Evolutionary conservation across 2,888 invertebrate genomes (phyloP).

Genomic region (Trichopoda pennipes): DNA sequence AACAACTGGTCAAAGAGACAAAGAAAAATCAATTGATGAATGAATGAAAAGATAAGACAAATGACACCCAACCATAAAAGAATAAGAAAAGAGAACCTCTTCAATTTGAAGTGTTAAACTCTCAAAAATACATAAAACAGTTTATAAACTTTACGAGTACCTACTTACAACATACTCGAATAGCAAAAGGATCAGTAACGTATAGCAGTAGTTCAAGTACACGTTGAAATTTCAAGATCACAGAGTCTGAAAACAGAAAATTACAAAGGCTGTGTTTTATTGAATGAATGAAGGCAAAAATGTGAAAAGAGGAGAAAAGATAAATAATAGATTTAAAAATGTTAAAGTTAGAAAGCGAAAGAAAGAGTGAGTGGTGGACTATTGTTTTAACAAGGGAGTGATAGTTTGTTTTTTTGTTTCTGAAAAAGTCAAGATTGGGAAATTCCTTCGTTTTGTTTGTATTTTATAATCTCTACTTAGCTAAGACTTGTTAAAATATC

Average conservation of each 20-base stretch:
- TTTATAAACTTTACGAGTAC: constrained; percentile 10
- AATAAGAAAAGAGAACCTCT: constrained; percentile 66
- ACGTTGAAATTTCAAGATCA: constrained; percentile 15
- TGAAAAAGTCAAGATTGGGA: constrained; percentile 70
- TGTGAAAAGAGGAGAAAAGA: no score
- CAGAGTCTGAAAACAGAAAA: constrained; percentile 13
- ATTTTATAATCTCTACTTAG: constrained; percentile 22
- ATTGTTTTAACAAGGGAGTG: constrained; percentile 41
- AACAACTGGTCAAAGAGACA: constrained; percentile 19
- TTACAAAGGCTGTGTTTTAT: constrained; percentile 60
- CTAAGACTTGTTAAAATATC: constrained; percentile 79
- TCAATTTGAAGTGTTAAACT: constrained; percentile 74
- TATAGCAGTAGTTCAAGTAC: background rate
- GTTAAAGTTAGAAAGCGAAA: constrained; percentile 10
- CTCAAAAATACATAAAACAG: constrained; percentile 57
- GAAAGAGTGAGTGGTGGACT: constrained; percentile 44
- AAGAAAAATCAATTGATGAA: constrained; percentile 73
- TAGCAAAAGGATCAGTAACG: constrained; percentile 25
- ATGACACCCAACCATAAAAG: constrained; percentile 63
- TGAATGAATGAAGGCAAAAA: constrained; percentile 64
- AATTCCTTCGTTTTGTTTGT: constrained; percentile 68
- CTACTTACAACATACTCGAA: constrained; percentile 14
- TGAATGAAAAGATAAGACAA: constrained; percentile 70
- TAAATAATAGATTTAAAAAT: background rate
- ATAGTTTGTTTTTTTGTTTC: no score